Base-by-base conservation (phyloP, 2,797 vertebrate species). In the Pagetopsis macropterus region DNA sequence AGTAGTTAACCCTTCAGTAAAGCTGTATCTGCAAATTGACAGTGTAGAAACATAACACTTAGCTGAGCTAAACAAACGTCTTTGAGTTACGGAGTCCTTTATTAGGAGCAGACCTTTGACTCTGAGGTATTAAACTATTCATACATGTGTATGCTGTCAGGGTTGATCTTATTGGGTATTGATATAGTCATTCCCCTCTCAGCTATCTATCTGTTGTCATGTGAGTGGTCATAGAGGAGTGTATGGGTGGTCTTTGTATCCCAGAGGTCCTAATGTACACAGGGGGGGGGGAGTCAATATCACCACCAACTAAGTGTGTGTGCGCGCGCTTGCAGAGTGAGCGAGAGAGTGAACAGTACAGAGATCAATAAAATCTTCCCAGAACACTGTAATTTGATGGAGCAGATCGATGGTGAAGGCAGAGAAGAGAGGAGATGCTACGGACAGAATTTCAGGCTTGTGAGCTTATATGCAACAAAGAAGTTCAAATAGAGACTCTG, bases 321-420 rank as follows among this genome's bases (percentile, higher is more conserved):
- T 8, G 33, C 8, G 33, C 85, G 82, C 79, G 70, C 67, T 78
- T 75, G 65, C 68, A 72, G 84, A 86, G 67, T 62, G 67, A 48
- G 46, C 6, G n/a, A 49, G 33, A 37, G 33, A 37, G 12, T 16
- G 50, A 52, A 78, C 78, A 78, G 77, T 76, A 64, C 72, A 73
- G 66, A 75, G 85, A 94, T 94, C 94, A 86, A 94, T 94, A 89
- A 73, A 75, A 71, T 89, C 89, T 92, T 92, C 85, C 87, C 78
- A 82, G 90, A 87, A 90, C 72, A 81, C 88, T 88, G 89, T 93
- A 94, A 94, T 93, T 91, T 94, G 93, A 93, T 88, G 87, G 88
- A 88, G 75, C 75, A 79, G 84, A 92, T 94, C 85, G 79, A 94
- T 94, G 74, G 73, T 60, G 80, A 85, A 86, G 84, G 75, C 82